These are phyloP conservation scores for Antitype chi DNA, from an alignment of 2,888 invertebrate genomes.

Conservation along the genomic window DNA sequence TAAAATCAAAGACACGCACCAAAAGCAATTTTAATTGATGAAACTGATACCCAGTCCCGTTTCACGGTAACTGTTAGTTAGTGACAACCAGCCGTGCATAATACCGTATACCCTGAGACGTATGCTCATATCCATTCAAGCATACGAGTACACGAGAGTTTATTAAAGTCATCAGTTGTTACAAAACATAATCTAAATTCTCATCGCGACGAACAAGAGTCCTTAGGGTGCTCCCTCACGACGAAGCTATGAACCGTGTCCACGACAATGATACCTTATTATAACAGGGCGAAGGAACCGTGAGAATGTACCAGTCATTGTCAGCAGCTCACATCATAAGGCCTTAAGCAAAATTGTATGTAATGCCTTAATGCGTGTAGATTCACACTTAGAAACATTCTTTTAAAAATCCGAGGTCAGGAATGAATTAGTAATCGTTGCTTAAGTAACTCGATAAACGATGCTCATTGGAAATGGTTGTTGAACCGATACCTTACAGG, in stretches of 20 bases:
- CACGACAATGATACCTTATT: slow-evolving; percentile 86
- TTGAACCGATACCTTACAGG: background rate
- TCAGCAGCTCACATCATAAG: slow-evolving; percentile 69
- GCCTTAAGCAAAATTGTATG: slow-evolving; percentile 59
- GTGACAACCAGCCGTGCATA: slow-evolving; percentile 48
- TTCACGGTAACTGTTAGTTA: slow-evolving; percentile 38
- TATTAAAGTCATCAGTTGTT: slow-evolving; percentile 81
- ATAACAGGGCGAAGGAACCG: slow-evolving; percentile 83
- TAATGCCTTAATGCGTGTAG: slow-evolving; percentile 46
- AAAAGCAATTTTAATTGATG: slow-evolving; percentile 59
- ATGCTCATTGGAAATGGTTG: slow-evolving; percentile 18
- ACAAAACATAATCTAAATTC: slow-evolving; percentile 86
- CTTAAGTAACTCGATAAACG: slow-evolving; percentile 20
- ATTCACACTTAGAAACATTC: slow-evolving; percentile 46
- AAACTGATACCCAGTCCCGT: slow-evolving; percentile 56
- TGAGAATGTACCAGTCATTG: slow-evolving; percentile 82
- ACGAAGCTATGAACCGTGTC: slow-evolving; percentile 81
- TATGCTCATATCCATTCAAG: slow-evolving; percentile 68
- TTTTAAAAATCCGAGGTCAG: slow-evolving; percentile 48
- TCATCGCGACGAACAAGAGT: slow-evolving; percentile 78
- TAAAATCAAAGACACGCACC: slow-evolving; percentile 29
- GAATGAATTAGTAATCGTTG: slow-evolving; percentile 48
- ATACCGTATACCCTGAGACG: slow-evolving; percentile 42
- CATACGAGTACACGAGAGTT: slow-evolving; percentile 66
- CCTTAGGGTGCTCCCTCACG: slow-evolving; percentile 83